These are phyloP conservation scores for Acanthiza pusilla DNA, from an alignment of 2,797 vertebrate genomes.

Conservation along the genomic window DNA sequence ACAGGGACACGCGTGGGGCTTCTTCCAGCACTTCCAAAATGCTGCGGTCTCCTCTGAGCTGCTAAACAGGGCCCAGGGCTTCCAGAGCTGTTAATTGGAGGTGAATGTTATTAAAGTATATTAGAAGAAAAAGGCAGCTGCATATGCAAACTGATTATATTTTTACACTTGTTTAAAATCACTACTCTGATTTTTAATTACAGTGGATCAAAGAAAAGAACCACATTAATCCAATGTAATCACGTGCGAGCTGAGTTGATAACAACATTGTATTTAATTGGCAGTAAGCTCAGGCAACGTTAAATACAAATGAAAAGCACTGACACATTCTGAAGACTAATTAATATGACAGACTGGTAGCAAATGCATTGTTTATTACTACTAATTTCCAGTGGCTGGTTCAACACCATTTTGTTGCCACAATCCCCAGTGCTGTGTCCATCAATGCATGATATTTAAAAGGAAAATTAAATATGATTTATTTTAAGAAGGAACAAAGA, in stretches of 20 bases:
- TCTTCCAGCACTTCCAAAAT: not conserved
- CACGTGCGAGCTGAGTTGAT: conserved; percentile 48
- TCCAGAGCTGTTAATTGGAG: conserved; percentile 19
- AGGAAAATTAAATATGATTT: conserved; percentile 22
- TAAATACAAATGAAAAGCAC: conserved; percentile 60
- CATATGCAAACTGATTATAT: conserved; percentile 42
- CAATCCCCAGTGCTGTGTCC: conserved; percentile 1
- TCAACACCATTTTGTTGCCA: conserved; percentile 49
- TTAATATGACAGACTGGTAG: conserved; percentile 53
- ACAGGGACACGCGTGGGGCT: fast-evolving
- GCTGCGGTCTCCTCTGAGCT: not conserved
- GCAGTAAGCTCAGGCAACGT: conserved; percentile 32
- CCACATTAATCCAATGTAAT: conserved; percentile 49
- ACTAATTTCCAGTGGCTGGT: conserved; percentile 50
- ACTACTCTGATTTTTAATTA: conserved; percentile 62
- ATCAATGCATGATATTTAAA: conserved; percentile 28
- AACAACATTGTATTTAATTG: conserved; percentile 59
- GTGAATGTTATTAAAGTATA: conserved; percentile 40
- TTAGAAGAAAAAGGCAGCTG: conserved; percentile 42
- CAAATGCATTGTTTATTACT: conserved; percentile 59
- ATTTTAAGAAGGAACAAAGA: conserved; percentile 43
- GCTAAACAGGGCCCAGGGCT: not conserved
- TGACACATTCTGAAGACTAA: conserved; percentile 40
- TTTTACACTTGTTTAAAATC: conserved; percentile 65
- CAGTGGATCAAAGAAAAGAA: conserved; percentile 50